Conservation (phyloP, 2,113 vertebrate species). For the Ramphastos sulfuratus region DNA sequence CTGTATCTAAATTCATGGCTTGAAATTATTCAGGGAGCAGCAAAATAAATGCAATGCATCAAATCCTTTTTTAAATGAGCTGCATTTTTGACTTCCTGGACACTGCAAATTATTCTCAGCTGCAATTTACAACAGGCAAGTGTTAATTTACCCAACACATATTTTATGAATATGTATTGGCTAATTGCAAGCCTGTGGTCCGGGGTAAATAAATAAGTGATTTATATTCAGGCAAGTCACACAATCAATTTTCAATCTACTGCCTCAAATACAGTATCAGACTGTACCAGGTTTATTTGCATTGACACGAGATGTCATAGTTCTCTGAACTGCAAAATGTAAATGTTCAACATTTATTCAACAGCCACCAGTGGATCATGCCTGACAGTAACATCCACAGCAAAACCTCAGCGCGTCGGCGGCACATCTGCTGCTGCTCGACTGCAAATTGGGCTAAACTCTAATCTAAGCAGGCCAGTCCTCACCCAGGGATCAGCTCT, state of each 20-base stretch:
- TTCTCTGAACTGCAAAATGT: slow-evolving; percentile 24
- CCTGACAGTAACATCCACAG: background rate
- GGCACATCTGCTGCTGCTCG: background rate
- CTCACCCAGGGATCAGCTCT: background rate
- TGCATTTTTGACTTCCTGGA: slow-evolving; percentile 17
- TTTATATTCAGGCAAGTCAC: slow-evolving; percentile 57
- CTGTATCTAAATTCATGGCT: slow-evolving; percentile 45
- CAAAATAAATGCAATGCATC: slow-evolving; percentile 56
- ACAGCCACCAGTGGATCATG: background rate
- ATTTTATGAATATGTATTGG: slow-evolving; percentile 71
- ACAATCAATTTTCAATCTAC: slow-evolving; percentile 65
- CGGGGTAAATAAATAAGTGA: slow-evolving; percentile 35
- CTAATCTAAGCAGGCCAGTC: background rate
- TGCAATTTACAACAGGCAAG: slow-evolving; percentile 62
- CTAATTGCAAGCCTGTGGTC: slow-evolving; percentile 48
- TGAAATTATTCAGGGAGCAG: slow-evolving; percentile 54
- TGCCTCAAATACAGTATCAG: slow-evolving; percentile 45
- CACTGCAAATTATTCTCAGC: slow-evolving; percentile 40
- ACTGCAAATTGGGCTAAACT: background rate
- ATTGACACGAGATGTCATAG: slow-evolving; percentile 33
- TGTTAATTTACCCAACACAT: slow-evolving; percentile 64
- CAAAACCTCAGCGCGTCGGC: background rate
- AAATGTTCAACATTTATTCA: slow-evolving; percentile 23
- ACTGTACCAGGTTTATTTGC: slow-evolving; percentile 47
- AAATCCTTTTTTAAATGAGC: slow-evolving; percentile 25